Base-by-base conservation (phyloP, 2,113 vertebrate genomes). In the Scartelaos histophorus region DNA sequence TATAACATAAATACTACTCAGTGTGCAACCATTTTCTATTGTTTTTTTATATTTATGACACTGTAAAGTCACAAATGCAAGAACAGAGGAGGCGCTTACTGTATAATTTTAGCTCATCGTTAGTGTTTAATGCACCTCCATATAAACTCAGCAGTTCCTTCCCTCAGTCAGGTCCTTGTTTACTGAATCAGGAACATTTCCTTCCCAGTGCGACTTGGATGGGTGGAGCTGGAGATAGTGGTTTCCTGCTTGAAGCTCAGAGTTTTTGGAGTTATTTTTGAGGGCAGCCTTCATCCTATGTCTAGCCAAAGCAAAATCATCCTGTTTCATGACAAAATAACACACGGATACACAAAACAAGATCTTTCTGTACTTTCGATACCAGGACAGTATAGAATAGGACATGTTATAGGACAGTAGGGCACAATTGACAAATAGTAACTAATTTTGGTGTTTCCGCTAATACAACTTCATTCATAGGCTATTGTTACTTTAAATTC, bases 201-300 rank as follows among this genome's bases (percentile, higher is more conserved):
- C 84, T 87, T 77, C 73, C 73, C 71, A 65, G 66, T 2, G 56
- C 69, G 2, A 71, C 80, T 72, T 17, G 45, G 60, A 60, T 34
- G 82, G 83, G 87, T 85, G 83, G 83, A 78, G 81, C 82, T 73
- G 49, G 66, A 81, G 70, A 70, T 65, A 54, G 73, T 78, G 84
- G 82, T 85, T 90, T 89, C 87, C 85, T 85, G 85, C 70, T 19
- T 54, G 67, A 73, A 38, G 17, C 71, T 62, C 66, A 46, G 24
- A 56, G 12, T 70, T 66, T 29, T 62, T 45, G 1, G 25, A 64
- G 78, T 71, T 83, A 77, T 85, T 89, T 81, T 67, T 66, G 46
- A 71, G 17, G 15, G 25, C 16, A 24, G 54, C 68, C 72, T 74
- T 78, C 57, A 73, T 69, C 53, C 67, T 34, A 45, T 5, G 65